Base-by-base conservation (phyloP, 2,888 invertebrate genomes). In the Coelopa pilipes region DNA sequence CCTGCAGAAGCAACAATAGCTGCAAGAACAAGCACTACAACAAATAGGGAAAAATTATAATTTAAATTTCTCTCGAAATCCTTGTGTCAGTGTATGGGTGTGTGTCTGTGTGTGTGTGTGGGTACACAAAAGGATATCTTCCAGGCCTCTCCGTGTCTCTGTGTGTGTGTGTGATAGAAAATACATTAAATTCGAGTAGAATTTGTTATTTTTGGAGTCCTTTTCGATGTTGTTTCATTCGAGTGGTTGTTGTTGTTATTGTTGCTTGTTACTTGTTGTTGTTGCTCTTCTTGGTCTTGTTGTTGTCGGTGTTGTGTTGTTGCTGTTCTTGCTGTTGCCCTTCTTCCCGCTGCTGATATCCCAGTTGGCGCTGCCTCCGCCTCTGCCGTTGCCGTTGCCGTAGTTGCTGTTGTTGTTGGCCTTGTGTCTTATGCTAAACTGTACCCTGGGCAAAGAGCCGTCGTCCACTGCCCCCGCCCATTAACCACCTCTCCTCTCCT, bases 141-240 rank as follows among this genome's bases (percentile, higher is more conserved):
- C 47, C 46, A 59, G 53, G 19, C n/a, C 21, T 21, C 13, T 49
- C 5, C 15, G 17, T 65, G 65, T 50, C 15, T 57, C 49, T 19
- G 21, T 66, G 47, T 59, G 50, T 55, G 65, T 49, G 68, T 72
- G 73, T 72, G 68, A 84, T 83, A 82, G 85, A 83, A 85, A 83
- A 85, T 82, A 83, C 85, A 84, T 84, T 83, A 83, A 83, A 82
- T 83, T 83, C 82, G 80, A 81, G 81, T 79, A 78, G 78, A 84
- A 83, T 81, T 34, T 34, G 34, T 34, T 34, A 34, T 34, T 34
- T 34, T 34, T 78, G 74, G 78, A 77, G 79, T 80, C 78, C 53
- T 79, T 79, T 76, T 75, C 79, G 76, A 77, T 73, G 55, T 72
- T 60, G 68, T 65, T 68, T n/a, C n/a, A n/a, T n/a, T n/a, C n/a